Evolutionary conservation across 2,797 vertebrate genomes (phyloP).

Genomic region (Darevskia nairensis): DNA sequence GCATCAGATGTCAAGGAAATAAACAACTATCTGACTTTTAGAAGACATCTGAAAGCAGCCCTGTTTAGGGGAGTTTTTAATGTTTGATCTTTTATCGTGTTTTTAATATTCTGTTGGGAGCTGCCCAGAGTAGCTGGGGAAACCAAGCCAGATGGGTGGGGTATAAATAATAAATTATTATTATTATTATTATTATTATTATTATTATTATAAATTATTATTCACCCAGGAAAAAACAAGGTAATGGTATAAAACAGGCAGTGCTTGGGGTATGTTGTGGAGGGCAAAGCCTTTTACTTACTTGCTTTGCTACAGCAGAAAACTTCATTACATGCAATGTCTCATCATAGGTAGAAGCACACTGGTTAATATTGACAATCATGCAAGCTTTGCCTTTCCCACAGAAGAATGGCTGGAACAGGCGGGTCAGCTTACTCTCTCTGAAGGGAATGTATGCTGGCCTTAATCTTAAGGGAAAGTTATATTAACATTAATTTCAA

Average conservation of each 20-base stretch:
- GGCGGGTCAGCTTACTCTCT: slow-evolving; percentile 92
- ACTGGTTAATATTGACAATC: slow-evolving; percentile 92
- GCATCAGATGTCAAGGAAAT: too few relatives aligned
- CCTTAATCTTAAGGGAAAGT: slow-evolving; percentile 73
- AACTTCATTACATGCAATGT: slow-evolving; percentile 94
- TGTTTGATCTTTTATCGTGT: too few relatives aligned
- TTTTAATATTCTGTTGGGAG: too few relatives aligned
- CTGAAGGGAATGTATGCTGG: slow-evolving; percentile 86
- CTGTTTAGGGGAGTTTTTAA: too few relatives aligned
- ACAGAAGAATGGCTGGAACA: slow-evolving; percentile 90
- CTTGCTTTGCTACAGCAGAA: slow-evolving; percentile 90
- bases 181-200: too few relatives aligned
- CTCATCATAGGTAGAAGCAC: slow-evolving; percentile 89
- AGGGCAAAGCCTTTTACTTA: slow-evolving; percentile 51
- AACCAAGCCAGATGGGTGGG: too few relatives aligned
- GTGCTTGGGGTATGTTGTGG: neutral
- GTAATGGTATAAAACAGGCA: neutral
- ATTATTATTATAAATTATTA: too few relatives aligned
- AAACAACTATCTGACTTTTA: too few relatives aligned
- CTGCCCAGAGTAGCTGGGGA: too few relatives aligned
- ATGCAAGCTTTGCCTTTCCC: slow-evolving; percentile 89
- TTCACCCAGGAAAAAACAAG: too few relatives aligned
- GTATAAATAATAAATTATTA: too few relatives aligned
- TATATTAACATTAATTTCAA: neutral
- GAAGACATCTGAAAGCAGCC: too few relatives aligned